phyloP scores from a whole-genome alignment of 2,113 vertebrate species.

The Nothocercus julius region DNA sequence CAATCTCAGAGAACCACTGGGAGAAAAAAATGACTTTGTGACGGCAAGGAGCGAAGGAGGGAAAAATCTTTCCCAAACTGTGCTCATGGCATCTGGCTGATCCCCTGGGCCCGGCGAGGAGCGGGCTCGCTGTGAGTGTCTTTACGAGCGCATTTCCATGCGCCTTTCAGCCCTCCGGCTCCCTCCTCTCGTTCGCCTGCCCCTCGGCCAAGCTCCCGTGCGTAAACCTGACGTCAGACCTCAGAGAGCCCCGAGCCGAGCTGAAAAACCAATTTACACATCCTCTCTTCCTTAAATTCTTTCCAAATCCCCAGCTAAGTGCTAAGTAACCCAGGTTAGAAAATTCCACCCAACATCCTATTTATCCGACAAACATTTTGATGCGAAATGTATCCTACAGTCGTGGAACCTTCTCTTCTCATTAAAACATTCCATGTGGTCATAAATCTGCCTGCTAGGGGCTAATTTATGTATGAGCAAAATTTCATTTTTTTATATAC shows the following conservation, averaged over 20 bases:
- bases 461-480: slow-evolving; percentile 74
- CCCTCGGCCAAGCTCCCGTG: background rate
- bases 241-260: background rate
- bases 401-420: slow-evolving; percentile 59
- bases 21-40: rapidly evolving
- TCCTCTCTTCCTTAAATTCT: slow-evolving; percentile 46
- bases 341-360: background rate
- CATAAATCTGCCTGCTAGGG: slow-evolving; percentile 72
- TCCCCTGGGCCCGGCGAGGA: background rate
- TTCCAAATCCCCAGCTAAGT: slow-evolving; percentile 59
- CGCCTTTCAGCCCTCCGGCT: background rate
- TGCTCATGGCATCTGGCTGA: background rate
- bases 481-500: slow-evolving; percentile 68
- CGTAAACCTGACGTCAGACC: slow-evolving; percentile 43
- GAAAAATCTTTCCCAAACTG: background rate
- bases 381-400: background rate
- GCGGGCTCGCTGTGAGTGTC: background rate
- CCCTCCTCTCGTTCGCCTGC: background rate
- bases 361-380: slow-evolving; percentile 14
- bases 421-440: slow-evolving; percentile 71
- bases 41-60: background rate
- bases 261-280: slow-evolving; percentile 35
- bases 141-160: background rate
- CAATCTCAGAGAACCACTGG: background rate
- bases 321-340: background rate